Evolutionary conservation across 1,140 invertebrate species (phyloP).

Genomic region (Drosophila tsacasi): DNA sequence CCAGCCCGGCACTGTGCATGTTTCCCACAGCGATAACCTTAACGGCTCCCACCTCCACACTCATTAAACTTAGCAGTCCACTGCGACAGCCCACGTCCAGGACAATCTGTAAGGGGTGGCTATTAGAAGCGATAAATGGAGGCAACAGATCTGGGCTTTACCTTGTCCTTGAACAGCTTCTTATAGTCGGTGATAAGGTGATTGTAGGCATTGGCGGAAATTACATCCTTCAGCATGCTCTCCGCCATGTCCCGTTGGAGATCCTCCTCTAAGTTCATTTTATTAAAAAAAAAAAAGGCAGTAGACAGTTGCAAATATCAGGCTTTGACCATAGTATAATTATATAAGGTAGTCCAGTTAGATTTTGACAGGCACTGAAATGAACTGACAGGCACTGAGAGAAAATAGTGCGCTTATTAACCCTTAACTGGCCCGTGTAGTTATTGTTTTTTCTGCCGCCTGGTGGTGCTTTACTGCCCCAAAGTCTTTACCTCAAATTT

Average conservation of each 20-base stretch:
- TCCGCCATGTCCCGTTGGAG: conserved; percentile 6
- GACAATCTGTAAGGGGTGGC: conserved; percentile 32
- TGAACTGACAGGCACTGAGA: no score
- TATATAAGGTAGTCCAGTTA: no score
- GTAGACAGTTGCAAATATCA: not conserved
- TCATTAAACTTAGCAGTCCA: conserved; percentile 51
- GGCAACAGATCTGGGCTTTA: not conserved
- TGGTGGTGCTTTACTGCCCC: no score
- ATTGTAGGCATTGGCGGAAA: conserved; percentile 29
- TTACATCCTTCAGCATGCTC: conserved; percentile 35
- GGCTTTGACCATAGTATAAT: no score
- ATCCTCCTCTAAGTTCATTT: conserved; percentile 20
- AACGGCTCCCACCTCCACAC: conserved; percentile 41
- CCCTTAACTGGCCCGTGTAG: no score
- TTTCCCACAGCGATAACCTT: conserved; percentile 55
- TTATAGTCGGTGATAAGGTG: conserved; percentile 23
- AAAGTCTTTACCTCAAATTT: no score
- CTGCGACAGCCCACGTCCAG: conserved; percentile 67
- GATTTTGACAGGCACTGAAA: no score
- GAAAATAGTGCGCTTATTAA: no score
- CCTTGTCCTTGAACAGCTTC: conserved; percentile 51
- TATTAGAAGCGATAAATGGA: not conserved
- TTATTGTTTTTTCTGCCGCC: no score
- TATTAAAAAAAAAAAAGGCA: not conserved
- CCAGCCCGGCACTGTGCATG: conserved; percentile 18